phyloP scores from a whole-genome alignment of 1,140 invertebrate genomes.

The Cardiocondyla obscurior region DNA sequence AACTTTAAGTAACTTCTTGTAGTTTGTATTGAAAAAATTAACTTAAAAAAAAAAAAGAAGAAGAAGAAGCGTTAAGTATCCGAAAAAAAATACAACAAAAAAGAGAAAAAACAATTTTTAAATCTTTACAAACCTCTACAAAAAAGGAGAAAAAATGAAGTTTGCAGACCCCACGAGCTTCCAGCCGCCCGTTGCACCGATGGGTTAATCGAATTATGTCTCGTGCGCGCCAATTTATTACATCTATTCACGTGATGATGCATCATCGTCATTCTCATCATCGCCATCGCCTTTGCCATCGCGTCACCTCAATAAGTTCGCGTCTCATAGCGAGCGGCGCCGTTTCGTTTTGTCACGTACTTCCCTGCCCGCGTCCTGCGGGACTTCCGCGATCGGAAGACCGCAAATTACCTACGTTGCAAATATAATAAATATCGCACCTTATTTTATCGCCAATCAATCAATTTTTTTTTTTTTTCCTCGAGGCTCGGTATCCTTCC shows the following conservation, averaged over 20 bases:
- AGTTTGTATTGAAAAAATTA: neutral
- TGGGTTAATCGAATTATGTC: constrained; percentile 54
- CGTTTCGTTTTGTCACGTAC: constrained; percentile 10
- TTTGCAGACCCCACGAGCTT: neutral
- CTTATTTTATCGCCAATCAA: too few species aligned
- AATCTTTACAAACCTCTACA: too few species aligned
- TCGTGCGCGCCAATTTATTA: constrained; percentile 17
- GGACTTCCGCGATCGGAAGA: neutral
- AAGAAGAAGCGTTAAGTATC: too few species aligned
- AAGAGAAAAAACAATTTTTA: too few species aligned
- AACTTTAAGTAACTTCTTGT: neutral
- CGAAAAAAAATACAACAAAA: too few species aligned
- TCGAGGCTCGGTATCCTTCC: neutral
- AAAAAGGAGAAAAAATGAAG: too few species aligned
- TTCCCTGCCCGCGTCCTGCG: neutral
- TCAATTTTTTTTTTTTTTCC: neutral
- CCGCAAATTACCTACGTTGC: too few species aligned
- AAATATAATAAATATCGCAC: too few species aligned
- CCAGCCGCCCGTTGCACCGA: too few species aligned
- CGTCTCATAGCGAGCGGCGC: neutral
- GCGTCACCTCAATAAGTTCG: neutral
- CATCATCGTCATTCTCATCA: neutral
- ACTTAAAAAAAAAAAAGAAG: too few species aligned
- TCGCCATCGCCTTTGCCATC: constrained; percentile 2
- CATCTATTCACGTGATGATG: constrained; percentile 42